Percentiles rank a stretch among this genome's conserved stretches.
phyloP scores from a whole-genome alignment of 2,888 invertebrate species.

The Neoaliturus tenellus region DNA sequence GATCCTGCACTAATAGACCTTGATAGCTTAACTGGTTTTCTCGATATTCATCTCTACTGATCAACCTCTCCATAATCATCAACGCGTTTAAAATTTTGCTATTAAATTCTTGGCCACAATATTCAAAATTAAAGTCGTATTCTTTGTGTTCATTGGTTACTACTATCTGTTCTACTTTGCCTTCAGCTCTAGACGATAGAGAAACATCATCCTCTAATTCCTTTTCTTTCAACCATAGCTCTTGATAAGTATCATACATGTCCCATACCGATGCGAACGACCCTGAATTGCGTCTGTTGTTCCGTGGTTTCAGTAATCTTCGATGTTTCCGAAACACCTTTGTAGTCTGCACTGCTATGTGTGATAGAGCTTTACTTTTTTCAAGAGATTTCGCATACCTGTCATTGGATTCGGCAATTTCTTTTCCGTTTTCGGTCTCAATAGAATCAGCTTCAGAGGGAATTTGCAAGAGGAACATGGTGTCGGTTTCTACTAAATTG shows the following conservation, averaged over 20 bases:
- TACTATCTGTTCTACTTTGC: constrained; percentile 60
- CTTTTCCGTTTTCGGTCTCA: background rate
- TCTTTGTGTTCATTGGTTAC: background rate
- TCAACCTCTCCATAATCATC: constrained; percentile 81
- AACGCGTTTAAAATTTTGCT: constrained; percentile 78
- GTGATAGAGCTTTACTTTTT: background rate
- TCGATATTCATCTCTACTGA: constrained; percentile 77
- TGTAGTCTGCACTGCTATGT: constrained; percentile 5
- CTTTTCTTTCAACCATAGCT: constrained; percentile 64
- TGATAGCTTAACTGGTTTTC: constrained; percentile 80
- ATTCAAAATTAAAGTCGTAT: constrained; percentile 65
- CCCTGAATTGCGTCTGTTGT: background rate
- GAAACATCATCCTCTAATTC: constrained; percentile 70
- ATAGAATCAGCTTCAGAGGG: background rate
- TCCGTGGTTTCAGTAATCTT: background rate
- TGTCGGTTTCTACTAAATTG: constrained; percentile 50
- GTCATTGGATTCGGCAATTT: background rate
- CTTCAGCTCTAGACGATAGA: constrained; percentile 68
- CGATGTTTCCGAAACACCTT: background rate
- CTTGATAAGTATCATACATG: constrained; percentile 82
- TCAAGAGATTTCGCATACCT: background rate
- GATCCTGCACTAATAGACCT: constrained; percentile 79
- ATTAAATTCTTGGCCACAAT: constrained; percentile 67
- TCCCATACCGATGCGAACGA: constrained; percentile 86
- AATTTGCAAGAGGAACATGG: constrained; percentile 17